Percentiles rank a stretch among this genome's conserved stretches.
phyloP scores from a whole-genome alignment of 2,888 invertebrate species.

The Eutolmus rufibarbis region DNA sequence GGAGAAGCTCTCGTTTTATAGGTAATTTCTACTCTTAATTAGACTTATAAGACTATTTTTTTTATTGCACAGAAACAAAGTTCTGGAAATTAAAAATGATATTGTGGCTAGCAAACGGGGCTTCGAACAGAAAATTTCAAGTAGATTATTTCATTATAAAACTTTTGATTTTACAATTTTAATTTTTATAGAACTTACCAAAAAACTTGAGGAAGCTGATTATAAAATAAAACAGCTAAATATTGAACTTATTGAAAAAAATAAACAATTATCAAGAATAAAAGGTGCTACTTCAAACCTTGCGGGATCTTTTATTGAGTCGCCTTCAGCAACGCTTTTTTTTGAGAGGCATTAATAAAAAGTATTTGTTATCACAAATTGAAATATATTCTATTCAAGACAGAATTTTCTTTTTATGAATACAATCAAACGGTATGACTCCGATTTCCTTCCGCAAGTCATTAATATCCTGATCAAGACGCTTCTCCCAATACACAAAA shows the following conservation, averaged over 20 bases:
- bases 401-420: background rate
- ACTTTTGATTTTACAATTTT: background rate
- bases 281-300: background rate
- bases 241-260: constrained; percentile 13
- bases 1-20: constrained; percentile 31
- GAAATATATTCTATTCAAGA: background rate
- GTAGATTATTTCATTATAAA: constrained; percentile 1
- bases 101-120: constrained; percentile 62
- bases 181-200: constrained; percentile 22
- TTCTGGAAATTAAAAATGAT: background rate
- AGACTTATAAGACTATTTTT: too few relatives aligned
- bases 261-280: background rate
- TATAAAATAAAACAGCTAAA: constrained; percentile 5
- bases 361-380: background rate
- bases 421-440: background rate
- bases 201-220: constrained; percentile 30
- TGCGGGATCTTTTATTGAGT: background rate
- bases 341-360: background rate
- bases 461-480: constrained; percentile 3
- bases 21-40: background rate
- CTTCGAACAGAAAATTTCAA: constrained; percentile 16
- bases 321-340: background rate
- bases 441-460: constrained; percentile 23
- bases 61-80: background rate
- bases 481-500: constrained; percentile 38